A percentile compares a stretch with the other conserved stretches of the same genome.
Evolutionary conservation across 1,140 invertebrate species (phyloP).

Genomic region (Pararge aegeria): DNA sequence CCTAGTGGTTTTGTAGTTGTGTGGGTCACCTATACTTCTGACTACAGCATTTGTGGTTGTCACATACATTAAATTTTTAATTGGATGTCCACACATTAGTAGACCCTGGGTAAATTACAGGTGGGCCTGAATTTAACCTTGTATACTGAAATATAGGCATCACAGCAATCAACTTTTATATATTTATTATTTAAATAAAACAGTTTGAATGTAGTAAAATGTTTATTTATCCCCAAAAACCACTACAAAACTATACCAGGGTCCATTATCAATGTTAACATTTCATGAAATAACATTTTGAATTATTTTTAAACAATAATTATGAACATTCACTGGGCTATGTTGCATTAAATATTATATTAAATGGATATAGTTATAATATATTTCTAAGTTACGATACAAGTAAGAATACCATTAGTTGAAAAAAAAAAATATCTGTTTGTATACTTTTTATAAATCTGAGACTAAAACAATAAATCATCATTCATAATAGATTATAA

Average conservation of each 20-base stretch:
- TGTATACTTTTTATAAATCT: no score
- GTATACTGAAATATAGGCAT: background rate
- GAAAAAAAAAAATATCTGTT: no score
- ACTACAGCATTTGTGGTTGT: no score
- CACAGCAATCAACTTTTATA: slow-evolving; percentile 5
- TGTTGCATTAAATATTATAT: background rate
- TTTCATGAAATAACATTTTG: slow-evolving; percentile 46
- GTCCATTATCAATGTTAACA: slow-evolving; percentile 67
- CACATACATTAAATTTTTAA: no score
- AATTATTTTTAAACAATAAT: background rate
- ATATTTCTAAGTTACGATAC: background rate
- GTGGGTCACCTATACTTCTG: no score
- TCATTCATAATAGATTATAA: no score
- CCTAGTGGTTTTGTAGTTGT: no score
- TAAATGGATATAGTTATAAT: background rate
- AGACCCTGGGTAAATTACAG: no score
- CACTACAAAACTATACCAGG: slow-evolving; percentile 77
- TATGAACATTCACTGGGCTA: slow-evolving; percentile 1
- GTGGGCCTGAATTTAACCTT: no score
- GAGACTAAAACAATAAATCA: no score
- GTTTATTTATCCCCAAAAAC: slow-evolving; percentile 74
- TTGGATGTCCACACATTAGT: no score
- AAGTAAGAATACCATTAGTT: no score
- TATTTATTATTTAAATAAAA: slow-evolving; percentile 32
- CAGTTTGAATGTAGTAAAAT: slow-evolving; percentile 52